These are phyloP conservation scores for Parotocinclus haroldoi DNA, from an alignment of 2,797 vertebrate genomes.

Conservation along the genomic window DNA sequence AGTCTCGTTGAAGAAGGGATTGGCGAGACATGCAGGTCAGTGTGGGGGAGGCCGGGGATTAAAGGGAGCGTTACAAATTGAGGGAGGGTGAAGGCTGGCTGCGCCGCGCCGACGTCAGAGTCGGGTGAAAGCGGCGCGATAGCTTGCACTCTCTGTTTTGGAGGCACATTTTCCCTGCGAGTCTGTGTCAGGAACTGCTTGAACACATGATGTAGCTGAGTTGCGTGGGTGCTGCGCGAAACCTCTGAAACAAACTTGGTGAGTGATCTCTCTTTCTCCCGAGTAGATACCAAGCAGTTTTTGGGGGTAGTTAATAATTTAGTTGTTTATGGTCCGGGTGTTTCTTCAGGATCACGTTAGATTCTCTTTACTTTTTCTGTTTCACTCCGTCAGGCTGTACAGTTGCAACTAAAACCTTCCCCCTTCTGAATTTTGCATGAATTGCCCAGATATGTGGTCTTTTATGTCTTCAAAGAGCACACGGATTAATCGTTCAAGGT, in stretches of 20 bases:
- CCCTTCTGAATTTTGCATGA: too few species aligned
- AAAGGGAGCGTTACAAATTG: slow-evolving; percentile 37
- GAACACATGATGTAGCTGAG: slow-evolving; percentile 4
- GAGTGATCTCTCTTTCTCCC: slow-evolving; percentile 57
- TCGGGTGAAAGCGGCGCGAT: slow-evolving; percentile 24
- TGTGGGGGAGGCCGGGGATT: slow-evolving; percentile 57
- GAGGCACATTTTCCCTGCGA: slow-evolving; percentile 12
- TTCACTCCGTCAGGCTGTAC: too few species aligned
- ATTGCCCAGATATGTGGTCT: too few species aligned
- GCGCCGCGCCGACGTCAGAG: slow-evolving; percentile 28
- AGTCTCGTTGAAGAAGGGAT: slow-evolving; percentile 32
- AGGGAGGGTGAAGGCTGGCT: slow-evolving; percentile 19
- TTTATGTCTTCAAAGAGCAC: too few species aligned
- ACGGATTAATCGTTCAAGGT: too few species aligned
- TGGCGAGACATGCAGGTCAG: slow-evolving; percentile 43
- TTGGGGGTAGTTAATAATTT: too few species aligned
- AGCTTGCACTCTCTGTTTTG: slow-evolving; percentile 22
- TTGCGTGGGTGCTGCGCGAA: slow-evolving; percentile 39
- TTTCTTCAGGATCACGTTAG: too few species aligned
- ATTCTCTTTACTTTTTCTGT: too few species aligned
- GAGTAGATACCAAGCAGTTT: too few species aligned
- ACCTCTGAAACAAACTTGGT: slow-evolving; percentile 66
- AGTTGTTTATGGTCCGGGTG: too few species aligned
- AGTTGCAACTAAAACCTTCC: too few species aligned
- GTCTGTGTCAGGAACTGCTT: not conserved